Evolutionary conservation across 2,797 vertebrate species (phyloP).

Genomic region (Echeneis naucrates): DNA sequence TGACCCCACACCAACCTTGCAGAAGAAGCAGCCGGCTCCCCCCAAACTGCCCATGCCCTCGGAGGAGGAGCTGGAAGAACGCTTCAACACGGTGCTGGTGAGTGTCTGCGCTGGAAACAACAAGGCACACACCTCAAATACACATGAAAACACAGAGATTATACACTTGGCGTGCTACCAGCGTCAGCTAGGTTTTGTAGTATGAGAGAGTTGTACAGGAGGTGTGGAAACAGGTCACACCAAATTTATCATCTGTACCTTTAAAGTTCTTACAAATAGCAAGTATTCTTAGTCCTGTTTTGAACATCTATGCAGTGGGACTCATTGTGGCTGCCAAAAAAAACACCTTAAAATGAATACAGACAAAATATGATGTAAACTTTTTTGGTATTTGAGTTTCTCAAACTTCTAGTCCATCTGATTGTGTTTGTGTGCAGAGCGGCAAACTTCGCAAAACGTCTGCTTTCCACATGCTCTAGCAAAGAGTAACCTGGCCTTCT

Average conservation of each 20-base stretch:
- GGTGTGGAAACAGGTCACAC: background rate
- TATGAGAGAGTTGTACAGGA: background rate
- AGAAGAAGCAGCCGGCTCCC: conserved; percentile 83
- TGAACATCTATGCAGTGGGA: background rate
- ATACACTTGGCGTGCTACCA: background rate
- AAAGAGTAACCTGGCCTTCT: background rate
- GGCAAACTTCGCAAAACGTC: background rate
- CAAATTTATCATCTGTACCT: conserved; percentile 1
- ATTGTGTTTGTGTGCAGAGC: background rate
- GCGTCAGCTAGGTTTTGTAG: background rate
- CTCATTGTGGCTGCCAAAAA: background rate
- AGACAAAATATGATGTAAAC: background rate
- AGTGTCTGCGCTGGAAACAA: conserved; percentile 68
- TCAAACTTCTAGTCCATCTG: background rate
- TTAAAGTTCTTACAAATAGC: background rate
- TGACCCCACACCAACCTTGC: conserved; percentile 68
- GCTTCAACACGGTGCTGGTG: conserved; percentile 92
- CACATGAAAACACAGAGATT: conserved; percentile 17
- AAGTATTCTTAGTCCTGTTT: background rate
- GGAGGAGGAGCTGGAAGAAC: conserved; percentile 90
- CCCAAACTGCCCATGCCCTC: conserved; percentile 90
- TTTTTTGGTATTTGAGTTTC: background rate
- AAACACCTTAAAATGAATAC: conserved; percentile 3
- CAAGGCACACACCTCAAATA: conserved; percentile 13
- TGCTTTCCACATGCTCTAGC: background rate